A percentile compares a stretch with the other conserved stretches of the same genome.
Conservation (phyloP, 1,140 invertebrate genomes). For the Popillia japonica region DNA sequence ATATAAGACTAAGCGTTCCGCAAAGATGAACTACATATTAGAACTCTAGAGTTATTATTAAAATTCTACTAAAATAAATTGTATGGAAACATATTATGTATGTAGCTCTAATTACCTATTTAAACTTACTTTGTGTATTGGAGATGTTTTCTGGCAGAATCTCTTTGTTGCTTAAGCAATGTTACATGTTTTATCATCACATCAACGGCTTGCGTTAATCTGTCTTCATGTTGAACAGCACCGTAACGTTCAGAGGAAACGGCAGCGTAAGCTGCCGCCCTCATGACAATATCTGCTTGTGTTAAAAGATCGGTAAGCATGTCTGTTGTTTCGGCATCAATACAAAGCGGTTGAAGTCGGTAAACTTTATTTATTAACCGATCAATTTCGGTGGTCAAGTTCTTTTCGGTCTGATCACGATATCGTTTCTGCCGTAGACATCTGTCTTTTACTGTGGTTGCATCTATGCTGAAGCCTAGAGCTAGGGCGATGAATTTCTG, state of each 20-base stretch:
- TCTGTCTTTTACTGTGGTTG: slow-evolving; percentile 55
- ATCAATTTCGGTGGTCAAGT: slow-evolving; percentile 55
- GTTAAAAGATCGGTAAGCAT: slow-evolving; percentile 50
- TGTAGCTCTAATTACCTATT: no score
- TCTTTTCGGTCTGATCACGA: slow-evolving; percentile 58
- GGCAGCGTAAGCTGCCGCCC: slow-evolving; percentile 51
- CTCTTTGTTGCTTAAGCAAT: slow-evolving; percentile 57
- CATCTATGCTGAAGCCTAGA: slow-evolving; percentile 57
- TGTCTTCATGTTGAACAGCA: slow-evolving; percentile 58
- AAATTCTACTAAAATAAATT: no score
- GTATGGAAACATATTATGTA: no score
- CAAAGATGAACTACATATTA: no score
- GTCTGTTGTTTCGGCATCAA: slow-evolving; percentile 57
- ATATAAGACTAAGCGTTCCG: no score
- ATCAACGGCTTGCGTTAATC: slow-evolving; percentile 54
- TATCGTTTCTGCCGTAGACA: slow-evolving; percentile 54
- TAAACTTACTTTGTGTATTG: slow-evolving; percentile 57
- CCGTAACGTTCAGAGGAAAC: slow-evolving; percentile 57
- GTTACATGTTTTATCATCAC: slow-evolving; percentile 58
- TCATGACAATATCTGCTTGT: slow-evolving; percentile 55
- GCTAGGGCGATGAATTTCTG: slow-evolving; percentile 57
- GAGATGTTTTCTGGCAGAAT: slow-evolving; percentile 55
- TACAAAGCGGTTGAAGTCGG: slow-evolving; percentile 54
- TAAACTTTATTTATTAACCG: slow-evolving; percentile 53
- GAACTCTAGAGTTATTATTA: no score